Conservation (phyloP, 2,797 vertebrate genomes). For the Pipistrellus pipistrellus region DNA sequence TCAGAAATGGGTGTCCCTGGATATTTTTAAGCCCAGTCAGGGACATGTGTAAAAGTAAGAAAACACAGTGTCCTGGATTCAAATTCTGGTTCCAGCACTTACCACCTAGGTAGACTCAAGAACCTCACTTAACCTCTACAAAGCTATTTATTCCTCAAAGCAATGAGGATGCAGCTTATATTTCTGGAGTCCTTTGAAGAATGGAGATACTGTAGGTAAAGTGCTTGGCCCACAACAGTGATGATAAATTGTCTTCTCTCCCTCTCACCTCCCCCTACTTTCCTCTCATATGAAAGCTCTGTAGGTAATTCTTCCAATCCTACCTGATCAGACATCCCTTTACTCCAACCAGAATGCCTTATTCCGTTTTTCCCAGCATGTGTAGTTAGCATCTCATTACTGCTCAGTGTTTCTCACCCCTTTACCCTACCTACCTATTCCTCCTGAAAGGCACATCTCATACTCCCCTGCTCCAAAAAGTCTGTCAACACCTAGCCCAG, state of each 20-base stretch:
- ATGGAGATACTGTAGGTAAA: neutral
- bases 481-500: neutral
- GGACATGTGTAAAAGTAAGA: neutral
- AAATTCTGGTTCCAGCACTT: neutral
- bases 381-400: neutral
- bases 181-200: neutral
- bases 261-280: neutral
- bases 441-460: neutral
- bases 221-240: neutral
- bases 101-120: neutral
- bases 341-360: neutral
- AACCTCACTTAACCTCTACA: neutral
- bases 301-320: neutral
- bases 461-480: neutral
- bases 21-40: neutral
- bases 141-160: neutral
- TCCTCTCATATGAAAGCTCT: neutral
- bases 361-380: neutral
- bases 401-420: neutral
- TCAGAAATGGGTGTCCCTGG: conserved; percentile 16
- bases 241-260: neutral
- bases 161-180: neutral
- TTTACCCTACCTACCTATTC: neutral
- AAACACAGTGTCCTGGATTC: neutral
- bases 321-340: neutral